Evolutionary conservation across 2,888 invertebrate species (phyloP), one percentile per base, ranked within the genome.

Genomic region (Netelia inedita): DNA sequence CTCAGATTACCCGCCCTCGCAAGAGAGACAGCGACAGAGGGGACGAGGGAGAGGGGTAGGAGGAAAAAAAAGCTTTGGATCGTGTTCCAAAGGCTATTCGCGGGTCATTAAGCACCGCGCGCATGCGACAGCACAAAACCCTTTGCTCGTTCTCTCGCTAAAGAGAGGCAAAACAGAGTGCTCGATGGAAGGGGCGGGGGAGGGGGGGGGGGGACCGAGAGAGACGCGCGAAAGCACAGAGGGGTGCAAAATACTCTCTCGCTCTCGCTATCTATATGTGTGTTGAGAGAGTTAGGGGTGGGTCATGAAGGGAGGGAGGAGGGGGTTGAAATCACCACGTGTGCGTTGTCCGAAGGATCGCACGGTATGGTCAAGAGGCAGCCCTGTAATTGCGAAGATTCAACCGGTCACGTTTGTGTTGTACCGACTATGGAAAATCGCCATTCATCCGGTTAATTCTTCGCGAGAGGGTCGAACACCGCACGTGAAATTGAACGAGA

Each of bases 21-120:
- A 28, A 28, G 5, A 28, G 28, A 9, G 59, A 72, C 11, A 57
- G 55, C 11, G 9, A n/a, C 1, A 3, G 8, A 9, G 16, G 1
- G 46, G 21, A 46, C 14, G 46, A 46, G 23, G 41, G 28, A 50
- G 3, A 50, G 23, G 11, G 35, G 11, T 28, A 41, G 35, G 23
- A 16, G 14, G 3, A 23, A 78, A 66, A 73, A 69, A 59, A 59
- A 50, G 28, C 50, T 10, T 61, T 61, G 53, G 23, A 46, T 79
- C 79, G 19, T 50, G 79, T 74, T 79, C 50, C 83, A 74, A 72
- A 79, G 63, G 69, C 63, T 28, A 55, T 76, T 78, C 63, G 61
- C 53, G 74, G 74, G 28, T 83, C 68, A 83, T 83, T 83, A 74
- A 74, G 57, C 74, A 63, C 46, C 50, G 16, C 28, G 10, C 10